Base-by-base conservation (phyloP, 2,797 vertebrate species). In the Sternotherus odoratus region DNA sequence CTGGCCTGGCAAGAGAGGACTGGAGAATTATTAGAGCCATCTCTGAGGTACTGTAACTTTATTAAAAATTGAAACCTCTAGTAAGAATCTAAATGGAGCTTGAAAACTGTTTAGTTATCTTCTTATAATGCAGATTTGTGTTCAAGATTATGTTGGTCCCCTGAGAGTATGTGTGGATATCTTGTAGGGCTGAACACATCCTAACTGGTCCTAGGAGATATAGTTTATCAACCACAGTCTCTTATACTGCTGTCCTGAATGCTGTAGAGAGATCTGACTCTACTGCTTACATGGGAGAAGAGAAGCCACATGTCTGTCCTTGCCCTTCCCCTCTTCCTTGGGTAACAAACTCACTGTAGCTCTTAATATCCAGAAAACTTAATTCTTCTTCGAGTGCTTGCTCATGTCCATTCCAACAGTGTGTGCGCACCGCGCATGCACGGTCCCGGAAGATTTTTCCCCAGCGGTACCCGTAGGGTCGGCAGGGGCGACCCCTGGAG, bases 21-120 rank as follows among this genome's bases (percentile, higher is more conserved):
- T 99, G 99, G 99, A 99, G 97, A 97, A 98, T 99, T 96, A 97
- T 99, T 96, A 98, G 99, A 94, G 99, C 99, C 7, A 46, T 99
- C 39, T 99, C 99, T 57, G 99, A 99, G 98, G 99, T 99, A 97
- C n/a, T 28, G 53, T 79, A 94, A 75, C 72, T 82, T 6, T 19
- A 30, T 79, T 87, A 33, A 0, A 83, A 91, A 60, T 90, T 81
- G 46, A 24, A 21, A 39, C 33, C 77, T 83, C 79, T 88, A 60
- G 23, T 92, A 82, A 8, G 86, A 89, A 82, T 74, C 26, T 36
- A 78, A 30, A 66, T 4, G 1, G 21, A 89, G 56, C 93, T 72
- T 23, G 88, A 77, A 85, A 87, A 15, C 83, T 92, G 11, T 23
- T 85, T 87, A 39, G 23, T n/a, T 36, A 69, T 12, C 36, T 36